Evolutionary conservation across 1,140 invertebrate species (phyloP).

Genomic region (Sminthurides bifidus): DNA sequence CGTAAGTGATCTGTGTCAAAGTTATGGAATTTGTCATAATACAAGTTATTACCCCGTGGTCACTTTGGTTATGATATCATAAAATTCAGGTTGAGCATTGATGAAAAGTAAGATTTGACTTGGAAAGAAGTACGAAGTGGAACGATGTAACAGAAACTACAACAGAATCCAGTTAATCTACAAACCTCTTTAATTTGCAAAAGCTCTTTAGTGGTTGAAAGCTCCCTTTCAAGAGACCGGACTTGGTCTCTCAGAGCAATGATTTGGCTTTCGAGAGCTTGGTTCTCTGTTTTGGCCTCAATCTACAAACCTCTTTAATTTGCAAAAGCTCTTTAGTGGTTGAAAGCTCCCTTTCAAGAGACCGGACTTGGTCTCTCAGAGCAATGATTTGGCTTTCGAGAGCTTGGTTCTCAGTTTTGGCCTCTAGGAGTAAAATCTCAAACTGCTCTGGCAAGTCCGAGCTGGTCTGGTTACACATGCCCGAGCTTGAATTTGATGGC

Average conservation of each 20-base stretch:
- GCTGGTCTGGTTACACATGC: too few relatives aligned
- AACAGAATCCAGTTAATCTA: too few relatives aligned
- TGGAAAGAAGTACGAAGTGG: too few relatives aligned
- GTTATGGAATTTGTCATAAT: too few relatives aligned
- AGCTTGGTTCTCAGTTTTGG: constrained; percentile 16
- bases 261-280: constrained; percentile 9
- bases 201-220: not conserved
- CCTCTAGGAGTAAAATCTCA: constrained; percentile 12
- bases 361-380: not conserved
- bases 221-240: not conserved
- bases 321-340: constrained; percentile 5
- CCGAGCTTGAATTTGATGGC: too few relatives aligned
- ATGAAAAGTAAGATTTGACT: too few relatives aligned
- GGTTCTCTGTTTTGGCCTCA: constrained; percentile 18
- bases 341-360: not conserved
- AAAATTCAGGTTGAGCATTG: too few relatives aligned
- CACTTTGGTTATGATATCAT: too few relatives aligned
- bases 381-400: constrained; percentile 2
- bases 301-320: too few relatives aligned
- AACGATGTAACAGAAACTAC: too few relatives aligned
- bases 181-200: constrained; percentile 7
- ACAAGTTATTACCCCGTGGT: too few relatives aligned
- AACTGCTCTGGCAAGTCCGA: constrained; percentile 3
- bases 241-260: not conserved
- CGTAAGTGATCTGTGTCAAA: not conserved